Evolutionary conservation across 1,140 invertebrate species (phyloP).

Genomic region (Calliopsis andreniformis): DNA sequence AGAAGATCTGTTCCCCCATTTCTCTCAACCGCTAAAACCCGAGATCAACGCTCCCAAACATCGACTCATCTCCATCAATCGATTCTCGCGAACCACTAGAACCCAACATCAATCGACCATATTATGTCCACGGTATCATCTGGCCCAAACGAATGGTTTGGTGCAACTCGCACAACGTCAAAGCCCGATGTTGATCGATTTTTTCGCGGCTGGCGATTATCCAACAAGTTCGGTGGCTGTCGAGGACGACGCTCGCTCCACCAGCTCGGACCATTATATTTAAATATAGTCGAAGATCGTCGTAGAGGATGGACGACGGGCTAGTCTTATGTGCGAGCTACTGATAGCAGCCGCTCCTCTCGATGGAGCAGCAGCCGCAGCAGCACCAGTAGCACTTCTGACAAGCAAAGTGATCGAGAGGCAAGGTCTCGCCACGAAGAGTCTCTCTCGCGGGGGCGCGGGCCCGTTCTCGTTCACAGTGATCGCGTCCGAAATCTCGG

Average conservation of each 20-base stretch:
- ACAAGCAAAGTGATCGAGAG: conserved; percentile 54
- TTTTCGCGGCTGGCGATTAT: conserved; percentile 54
- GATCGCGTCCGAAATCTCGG: neutral
- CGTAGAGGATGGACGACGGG: conserved; percentile 41
- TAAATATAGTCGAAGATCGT: conserved; percentile 73
- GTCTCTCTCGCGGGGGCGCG: conserved; percentile 57
- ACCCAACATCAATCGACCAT: too few relatives aligned
- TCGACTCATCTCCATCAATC: neutral
- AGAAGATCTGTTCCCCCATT: too few relatives aligned
- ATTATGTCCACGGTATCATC: too few relatives aligned
- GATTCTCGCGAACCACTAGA: too few relatives aligned
- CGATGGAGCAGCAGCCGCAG: conserved; percentile 37
- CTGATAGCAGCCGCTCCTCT: conserved; percentile 50
- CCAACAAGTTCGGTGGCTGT: conserved; percentile 63
- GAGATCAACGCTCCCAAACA: too few relatives aligned
- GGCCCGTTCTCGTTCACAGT: conserved; percentile 42
- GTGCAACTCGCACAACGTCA: neutral
- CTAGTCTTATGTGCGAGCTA: conserved; percentile 51
- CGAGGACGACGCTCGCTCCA: conserved; percentile 62
- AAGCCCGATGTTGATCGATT: conserved; percentile 49
- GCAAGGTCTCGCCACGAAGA: conserved; percentile 55
- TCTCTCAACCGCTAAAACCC: too few relatives aligned
- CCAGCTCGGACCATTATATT: conserved; percentile 69
- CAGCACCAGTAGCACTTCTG: conserved; percentile 43
- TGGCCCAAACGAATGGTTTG: too few relatives aligned